These are phyloP conservation scores for Apis florea DNA, from an alignment of 1,140 invertebrate species.

Conservation along the genomic window DNA sequence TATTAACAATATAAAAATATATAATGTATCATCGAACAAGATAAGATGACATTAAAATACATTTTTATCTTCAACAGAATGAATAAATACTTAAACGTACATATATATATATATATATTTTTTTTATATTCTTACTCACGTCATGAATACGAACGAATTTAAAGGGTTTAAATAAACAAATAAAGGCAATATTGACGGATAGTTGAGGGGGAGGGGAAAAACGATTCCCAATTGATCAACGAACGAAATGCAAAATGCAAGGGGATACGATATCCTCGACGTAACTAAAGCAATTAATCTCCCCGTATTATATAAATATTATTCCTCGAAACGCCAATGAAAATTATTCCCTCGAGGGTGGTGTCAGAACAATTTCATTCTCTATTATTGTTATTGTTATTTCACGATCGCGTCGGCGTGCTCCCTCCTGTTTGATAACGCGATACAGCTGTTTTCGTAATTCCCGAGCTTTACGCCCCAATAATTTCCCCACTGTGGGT, in stretches of 20 bases:
- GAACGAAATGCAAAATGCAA: background rate
- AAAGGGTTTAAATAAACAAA: too few species aligned
- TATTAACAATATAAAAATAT: too few species aligned
- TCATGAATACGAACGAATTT: too few species aligned
- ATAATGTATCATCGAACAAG: too few species aligned
- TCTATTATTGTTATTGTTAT: conserved; percentile 10
- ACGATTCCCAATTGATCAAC: background rate
- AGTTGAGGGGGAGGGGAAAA: too few species aligned
- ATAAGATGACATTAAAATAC: too few species aligned
- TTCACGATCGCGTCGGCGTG: too few species aligned
- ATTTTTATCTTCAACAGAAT: too few species aligned
- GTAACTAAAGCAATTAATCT: conserved; percentile 2
- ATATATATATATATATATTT: too few species aligned
- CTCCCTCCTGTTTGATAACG: background rate
- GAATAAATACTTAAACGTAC: too few species aligned
- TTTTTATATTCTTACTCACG: too few species aligned
- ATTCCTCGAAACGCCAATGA: background rate
- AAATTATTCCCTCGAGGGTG: background rate
- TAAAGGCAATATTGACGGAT: too few species aligned
- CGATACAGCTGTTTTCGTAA: conserved; percentile 3
- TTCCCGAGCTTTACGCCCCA: background rate
- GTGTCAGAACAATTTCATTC: background rate
- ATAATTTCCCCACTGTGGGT: background rate
- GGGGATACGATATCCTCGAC: background rate
- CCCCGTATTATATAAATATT: background rate